A percentile compares a stretch with the other conserved stretches of the same genome.
phyloP scores from a whole-genome alignment of 1,140 invertebrate species.

The Chironomus striatipennis region DNA sequence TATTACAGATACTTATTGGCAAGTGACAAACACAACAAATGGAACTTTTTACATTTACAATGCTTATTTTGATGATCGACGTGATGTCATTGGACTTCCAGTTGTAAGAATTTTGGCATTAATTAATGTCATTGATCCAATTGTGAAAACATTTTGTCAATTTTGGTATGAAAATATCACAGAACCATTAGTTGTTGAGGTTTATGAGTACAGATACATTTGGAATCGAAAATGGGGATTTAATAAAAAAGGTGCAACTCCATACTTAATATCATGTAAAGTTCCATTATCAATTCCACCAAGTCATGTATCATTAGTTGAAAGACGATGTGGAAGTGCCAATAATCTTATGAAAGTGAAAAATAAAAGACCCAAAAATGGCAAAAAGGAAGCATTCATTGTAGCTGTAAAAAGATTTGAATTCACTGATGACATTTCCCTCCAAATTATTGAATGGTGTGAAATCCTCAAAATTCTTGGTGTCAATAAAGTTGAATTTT shows the following conservation, averaged over 20 bases:
- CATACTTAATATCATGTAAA: conserved; percentile 11
- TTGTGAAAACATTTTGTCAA: not conserved
- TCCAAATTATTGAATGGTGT: not conserved
- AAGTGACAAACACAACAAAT: not conserved
- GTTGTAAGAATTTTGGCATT: not conserved
- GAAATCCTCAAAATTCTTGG: not conserved
- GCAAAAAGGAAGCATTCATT: not conserved
- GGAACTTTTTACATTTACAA: not conserved
- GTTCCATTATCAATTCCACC: not conserved
- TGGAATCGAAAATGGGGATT: not conserved
- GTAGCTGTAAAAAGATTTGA: not conserved
- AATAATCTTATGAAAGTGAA: conserved; percentile 24
- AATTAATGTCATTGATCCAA: not conserved
- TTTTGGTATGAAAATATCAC: not conserved
- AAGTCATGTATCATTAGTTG: not conserved
- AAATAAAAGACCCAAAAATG: not conserved
- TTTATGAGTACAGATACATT: not conserved
- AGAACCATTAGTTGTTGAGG: not conserved
- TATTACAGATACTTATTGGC: not conserved
- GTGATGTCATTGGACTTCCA: not conserved
- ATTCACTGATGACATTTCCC: not conserved
- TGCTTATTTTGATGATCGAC: not conserved
- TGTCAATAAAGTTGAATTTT: not conserved
- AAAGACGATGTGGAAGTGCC: not conserved
- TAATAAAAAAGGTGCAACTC: not conserved